Percentiles rank a stretch among this genome's conserved stretches.
phyloP scores from a whole-genome alignment of 2,797 vertebrate species.

The Clamator glandarius region DNA sequence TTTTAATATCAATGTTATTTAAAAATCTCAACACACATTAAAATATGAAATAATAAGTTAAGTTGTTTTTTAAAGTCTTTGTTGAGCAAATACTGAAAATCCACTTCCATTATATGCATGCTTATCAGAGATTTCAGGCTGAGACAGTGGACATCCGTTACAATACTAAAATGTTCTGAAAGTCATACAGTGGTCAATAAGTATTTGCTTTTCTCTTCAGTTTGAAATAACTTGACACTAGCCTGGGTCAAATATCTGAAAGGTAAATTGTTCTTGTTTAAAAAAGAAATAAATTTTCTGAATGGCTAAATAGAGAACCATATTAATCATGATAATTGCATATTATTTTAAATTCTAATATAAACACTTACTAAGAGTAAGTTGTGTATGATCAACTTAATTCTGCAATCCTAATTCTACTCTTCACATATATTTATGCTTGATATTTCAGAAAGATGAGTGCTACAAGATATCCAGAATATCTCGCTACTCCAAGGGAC shows the following conservation, averaged over 20 bases:
- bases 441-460: neutral
- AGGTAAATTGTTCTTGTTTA: neutral
- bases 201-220: neutral
- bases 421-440: neutral
- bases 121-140: neutral
- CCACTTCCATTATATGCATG: neutral
- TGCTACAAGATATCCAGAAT: neutral
- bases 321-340: neutral
- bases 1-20: neutral
- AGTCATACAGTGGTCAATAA: neutral
- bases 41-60: neutral
- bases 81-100: neutral
- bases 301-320: neutral
- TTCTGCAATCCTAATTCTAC: neutral
- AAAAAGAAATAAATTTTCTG: neutral
- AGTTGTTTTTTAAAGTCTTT: neutral
- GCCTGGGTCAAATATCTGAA: neutral
- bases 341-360: neutral
- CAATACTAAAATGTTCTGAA: neutral
- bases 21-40: neutral
- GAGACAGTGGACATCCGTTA: neutral
- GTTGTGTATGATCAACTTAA: neutral
- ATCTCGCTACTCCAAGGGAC: neutral
- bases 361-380: neutral
- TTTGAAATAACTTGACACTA: neutral